Conservation (phyloP, 1,140 invertebrate species). For the Aporrectodea caliginosa region DNA sequence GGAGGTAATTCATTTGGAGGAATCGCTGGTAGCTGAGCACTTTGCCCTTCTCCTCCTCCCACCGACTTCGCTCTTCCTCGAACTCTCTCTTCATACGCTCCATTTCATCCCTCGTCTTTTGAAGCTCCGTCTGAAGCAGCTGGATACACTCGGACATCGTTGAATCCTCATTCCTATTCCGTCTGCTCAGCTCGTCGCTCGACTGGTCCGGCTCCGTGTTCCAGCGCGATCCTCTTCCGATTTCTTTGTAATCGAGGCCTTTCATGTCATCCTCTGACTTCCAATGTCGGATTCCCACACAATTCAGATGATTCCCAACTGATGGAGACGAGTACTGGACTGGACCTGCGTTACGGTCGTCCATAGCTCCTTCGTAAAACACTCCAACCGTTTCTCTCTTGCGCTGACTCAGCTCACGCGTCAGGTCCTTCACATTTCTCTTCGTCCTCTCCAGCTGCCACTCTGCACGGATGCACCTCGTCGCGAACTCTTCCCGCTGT, state of each 20-base stretch:
- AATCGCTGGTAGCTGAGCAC: not conserved
- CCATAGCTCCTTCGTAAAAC: too few relatives aligned
- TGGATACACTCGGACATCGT: not conserved
- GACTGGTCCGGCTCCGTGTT: not conserved
- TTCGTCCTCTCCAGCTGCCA: not conserved
- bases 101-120: not conserved
- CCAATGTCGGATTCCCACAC: not conserved
- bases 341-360: too few relatives aligned
- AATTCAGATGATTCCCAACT: not conserved
- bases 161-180: not conserved
- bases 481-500: not conserved
- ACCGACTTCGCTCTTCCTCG: not conserved
- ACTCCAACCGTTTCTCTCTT: too few relatives aligned
- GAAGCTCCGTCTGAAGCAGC: not conserved
- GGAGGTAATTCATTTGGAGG: not conserved
- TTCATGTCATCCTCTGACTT: not conserved
- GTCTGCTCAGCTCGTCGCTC: not conserved
- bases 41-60: not conserved
- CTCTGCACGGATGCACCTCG: not conserved
- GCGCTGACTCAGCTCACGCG: not conserved
- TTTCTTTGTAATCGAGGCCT: not conserved
- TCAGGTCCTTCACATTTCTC: not conserved
- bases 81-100: not conserved
- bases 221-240: too few relatives aligned
- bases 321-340: not conserved